Base-by-base conservation (phyloP, 2,888 invertebrate species). In the Lomographa bimaculata region DNA sequence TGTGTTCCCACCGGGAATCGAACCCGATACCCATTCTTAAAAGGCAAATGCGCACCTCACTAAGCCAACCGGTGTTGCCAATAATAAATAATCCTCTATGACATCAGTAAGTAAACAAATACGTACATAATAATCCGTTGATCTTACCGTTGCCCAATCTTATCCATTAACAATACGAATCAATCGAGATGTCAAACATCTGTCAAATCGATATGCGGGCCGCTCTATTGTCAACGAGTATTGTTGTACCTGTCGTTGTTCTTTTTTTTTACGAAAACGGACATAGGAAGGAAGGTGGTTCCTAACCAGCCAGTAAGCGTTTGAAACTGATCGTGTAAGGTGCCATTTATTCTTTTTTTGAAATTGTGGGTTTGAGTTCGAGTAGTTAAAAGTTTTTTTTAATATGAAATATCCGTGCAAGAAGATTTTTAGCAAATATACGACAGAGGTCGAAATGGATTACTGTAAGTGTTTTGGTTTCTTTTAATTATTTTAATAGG, bases 261-360 rank as follows among this genome's bases (percentile, higher is more conserved):
- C 57, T 30, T 58, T 61, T 72, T 79, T 79, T 73, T 80, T 79
- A 5, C 75, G 78, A 76, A 82, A 84, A 84, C 79, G 84, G 84
- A 85, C 82, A 79, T 74, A 37, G 50, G 53, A 52, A 69, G 74
- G 75, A 72, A 73, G 71, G 71, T 71, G 65, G 49, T 60, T 55
- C 54, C 47, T 52, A 50, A 69, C 48, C 70, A 70, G 76, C 67
- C 87, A 87, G 87, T 87, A 67, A 54, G 49, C 60, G 64, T 72
- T 73, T 62, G 78, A 80, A 81, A 78, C 76, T 84, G 85, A 76
- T 54, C 54, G 76, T 37, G 86, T 74, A 72, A 86, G 82, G 87
- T 86, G 86, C 71, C 73, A 72, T 66, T 61, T 52, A 46, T 52
- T 60, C 58, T 60, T 56, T 57, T 58, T 37, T 50, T 50, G 30